These are phyloP conservation scores for Australoheros facetus DNA, from an alignment of 2,797 vertebrate genomes.

Conservation along the genomic window DNA sequence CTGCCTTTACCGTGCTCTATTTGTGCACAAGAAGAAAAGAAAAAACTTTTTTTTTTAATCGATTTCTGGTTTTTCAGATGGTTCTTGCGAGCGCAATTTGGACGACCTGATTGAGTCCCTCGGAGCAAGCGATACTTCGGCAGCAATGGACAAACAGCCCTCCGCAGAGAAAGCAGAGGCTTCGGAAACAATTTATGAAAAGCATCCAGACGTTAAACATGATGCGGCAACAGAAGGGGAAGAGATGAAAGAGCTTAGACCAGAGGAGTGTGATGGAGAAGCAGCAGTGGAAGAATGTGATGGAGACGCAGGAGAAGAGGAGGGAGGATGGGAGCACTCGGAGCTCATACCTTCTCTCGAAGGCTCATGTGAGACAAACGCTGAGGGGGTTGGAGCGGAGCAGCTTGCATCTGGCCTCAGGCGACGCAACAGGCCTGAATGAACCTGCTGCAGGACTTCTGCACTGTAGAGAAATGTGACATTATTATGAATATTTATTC, in stretches of 20 bases:
- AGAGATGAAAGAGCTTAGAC: constrained; percentile 34
- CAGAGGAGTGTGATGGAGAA: constrained; percentile 35
- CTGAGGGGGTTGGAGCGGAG: constrained; percentile 58
- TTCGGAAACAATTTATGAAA: constrained; percentile 11
- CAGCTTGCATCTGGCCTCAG: constrained; percentile 74
- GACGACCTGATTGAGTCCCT: constrained; percentile 88
- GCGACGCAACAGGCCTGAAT: constrained; percentile 83
- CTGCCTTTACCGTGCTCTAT: no score
- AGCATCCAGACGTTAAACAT: constrained; percentile 3
- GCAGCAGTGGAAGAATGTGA: background rate
- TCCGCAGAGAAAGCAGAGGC: background rate
- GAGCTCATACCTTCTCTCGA: constrained; percentile 59
- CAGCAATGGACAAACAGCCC: constrained; percentile 3
- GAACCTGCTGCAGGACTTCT: constrained; percentile 42
- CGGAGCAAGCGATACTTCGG: constrained; percentile 61
- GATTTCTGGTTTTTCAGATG: constrained; percentile 60
- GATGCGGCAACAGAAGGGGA: constrained; percentile 38
- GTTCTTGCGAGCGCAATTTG: constrained; percentile 81
- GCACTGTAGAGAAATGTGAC: constrained; percentile 17
- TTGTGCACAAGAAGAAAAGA: background rate
- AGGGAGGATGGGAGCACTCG: constrained; percentile 39
- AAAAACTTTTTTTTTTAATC: background rate
- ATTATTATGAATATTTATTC: constrained; percentile 55
- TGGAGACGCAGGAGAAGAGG: background rate
- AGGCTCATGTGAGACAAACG: constrained; percentile 51